Conservation (phyloP, 2,888 invertebrate genomes). For the Celastrina argiolus region DNA sequence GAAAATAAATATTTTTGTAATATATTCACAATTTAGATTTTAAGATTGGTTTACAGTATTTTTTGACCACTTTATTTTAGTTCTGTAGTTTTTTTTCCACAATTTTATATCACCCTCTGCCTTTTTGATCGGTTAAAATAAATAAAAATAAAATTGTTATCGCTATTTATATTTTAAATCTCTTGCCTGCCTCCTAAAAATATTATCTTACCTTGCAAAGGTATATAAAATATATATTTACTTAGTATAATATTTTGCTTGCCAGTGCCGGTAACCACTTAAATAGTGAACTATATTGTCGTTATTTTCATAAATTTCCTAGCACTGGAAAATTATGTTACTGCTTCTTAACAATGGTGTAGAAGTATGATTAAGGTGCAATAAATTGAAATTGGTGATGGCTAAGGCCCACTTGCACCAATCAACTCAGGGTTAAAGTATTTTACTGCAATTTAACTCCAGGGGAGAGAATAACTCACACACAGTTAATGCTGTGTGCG, state of each 20-base stretch:
- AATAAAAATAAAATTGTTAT: constrained; percentile 37
- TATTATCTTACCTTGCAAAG: constrained; percentile 44
- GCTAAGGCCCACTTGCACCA: no score
- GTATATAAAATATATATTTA: constrained; percentile 10
- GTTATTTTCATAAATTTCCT: not conserved
- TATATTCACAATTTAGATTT: constrained; percentile 49
- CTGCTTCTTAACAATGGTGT: constrained; percentile 10
- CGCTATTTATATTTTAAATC: constrained; percentile 42
- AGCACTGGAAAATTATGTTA: constrained; percentile 6
- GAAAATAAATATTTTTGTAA: constrained; percentile 53
- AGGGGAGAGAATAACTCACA: no score
- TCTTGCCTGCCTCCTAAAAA: constrained; percentile 55
- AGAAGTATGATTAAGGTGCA: constrained; percentile 2
- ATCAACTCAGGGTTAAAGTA: no score
- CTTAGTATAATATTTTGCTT: constrained; percentile 3
- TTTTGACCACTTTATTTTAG: constrained; percentile 44
- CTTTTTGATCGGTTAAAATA: constrained; percentile 41
- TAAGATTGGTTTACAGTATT: constrained; percentile 62
- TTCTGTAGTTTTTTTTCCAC: constrained; percentile 44
- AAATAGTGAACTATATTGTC: not conserved
- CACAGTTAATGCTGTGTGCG: no score
- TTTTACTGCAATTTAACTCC: no score
- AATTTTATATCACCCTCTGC: constrained; percentile 55
- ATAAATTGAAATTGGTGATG: constrained; percentile 1
- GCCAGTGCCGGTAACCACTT: constrained; percentile 8